These are phyloP conservation scores for Morpho achilles DNA, from an alignment of 2,888 invertebrate genomes.

Conservation along the genomic window DNA sequence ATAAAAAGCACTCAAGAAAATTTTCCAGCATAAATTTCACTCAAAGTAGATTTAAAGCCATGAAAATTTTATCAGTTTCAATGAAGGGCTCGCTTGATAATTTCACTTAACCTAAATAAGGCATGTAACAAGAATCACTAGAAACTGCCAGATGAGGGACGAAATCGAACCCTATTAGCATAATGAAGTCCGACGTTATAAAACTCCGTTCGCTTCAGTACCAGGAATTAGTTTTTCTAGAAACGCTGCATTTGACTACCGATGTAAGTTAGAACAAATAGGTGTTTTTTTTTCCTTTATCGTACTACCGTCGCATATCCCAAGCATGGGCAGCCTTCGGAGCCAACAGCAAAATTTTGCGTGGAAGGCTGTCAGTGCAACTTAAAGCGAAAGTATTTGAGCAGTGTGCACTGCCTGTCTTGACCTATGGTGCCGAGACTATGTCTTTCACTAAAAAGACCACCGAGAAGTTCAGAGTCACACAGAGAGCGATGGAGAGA, in stretches of 20 bases:
- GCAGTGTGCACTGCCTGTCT: no score
- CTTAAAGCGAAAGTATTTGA: no score
- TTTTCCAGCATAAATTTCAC: background rate
- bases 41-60: background rate
- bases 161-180: conserved; percentile 65
- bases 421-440: no score
- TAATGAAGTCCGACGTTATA: conserved; percentile 63
- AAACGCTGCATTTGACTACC: background rate
- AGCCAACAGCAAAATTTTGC: no score
- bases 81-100: conserved; percentile 15
- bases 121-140: conserved; percentile 26
- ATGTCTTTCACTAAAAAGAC: no score
- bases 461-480: no score
- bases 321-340: no score
- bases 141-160: conserved; percentile 30
- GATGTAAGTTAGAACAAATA: background rate
- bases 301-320: no score
- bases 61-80: background rate
- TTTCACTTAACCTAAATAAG: conserved; percentile 34
- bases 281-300: no score
- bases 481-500: no score
- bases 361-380: no score
- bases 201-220: conserved; percentile 45
- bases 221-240: background rate
- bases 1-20: background rate